A percentile compares a stretch with the other conserved stretches of the same genome.
These are phyloP conservation scores for Sebastes variabilis DNA, from an alignment of 2,797 vertebrate genomes.

Conservation along the genomic window DNA sequence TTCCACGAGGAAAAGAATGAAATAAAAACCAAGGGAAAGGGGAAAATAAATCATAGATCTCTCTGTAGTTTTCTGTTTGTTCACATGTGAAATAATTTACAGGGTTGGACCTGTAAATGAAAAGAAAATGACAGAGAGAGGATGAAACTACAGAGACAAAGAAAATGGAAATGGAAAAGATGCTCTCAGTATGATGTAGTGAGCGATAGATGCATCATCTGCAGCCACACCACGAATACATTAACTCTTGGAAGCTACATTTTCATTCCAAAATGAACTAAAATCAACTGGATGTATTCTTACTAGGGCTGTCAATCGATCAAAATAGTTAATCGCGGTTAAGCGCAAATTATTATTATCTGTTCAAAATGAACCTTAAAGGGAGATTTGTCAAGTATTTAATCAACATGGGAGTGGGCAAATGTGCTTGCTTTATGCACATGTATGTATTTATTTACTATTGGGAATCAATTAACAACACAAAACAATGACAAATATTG, in stretches of 20 bases:
- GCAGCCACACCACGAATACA: neutral
- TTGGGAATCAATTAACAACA: no score
- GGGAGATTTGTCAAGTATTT: no score
- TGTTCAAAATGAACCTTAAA: no score
- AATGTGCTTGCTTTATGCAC: no score
- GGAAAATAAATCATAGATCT: constrained; percentile 40
- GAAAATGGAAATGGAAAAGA: constrained; percentile 5
- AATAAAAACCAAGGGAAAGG: constrained; percentile 18
- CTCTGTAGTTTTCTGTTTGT: constrained; percentile 30
- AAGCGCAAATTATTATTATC: no score
- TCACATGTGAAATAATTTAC: constrained; percentile 42
- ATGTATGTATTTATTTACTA: no score
- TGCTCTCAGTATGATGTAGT: neutral
- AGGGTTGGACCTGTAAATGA: constrained; percentile 26
- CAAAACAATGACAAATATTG: no score
- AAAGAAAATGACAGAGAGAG: constrained; percentile 20
- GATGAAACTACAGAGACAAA: constrained; percentile 6
- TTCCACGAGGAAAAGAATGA: constrained; percentile 17
- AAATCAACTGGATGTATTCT: neutral
- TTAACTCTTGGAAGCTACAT: neutral
- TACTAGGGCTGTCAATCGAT: no score
- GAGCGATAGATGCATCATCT: neutral
- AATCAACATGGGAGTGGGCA: no score
- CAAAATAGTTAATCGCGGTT: no score
- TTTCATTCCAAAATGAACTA: neutral